Evolutionary conservation across 2,113 vertebrate genomes (phyloP).

Genomic region (Colossoma macropomum): DNA sequence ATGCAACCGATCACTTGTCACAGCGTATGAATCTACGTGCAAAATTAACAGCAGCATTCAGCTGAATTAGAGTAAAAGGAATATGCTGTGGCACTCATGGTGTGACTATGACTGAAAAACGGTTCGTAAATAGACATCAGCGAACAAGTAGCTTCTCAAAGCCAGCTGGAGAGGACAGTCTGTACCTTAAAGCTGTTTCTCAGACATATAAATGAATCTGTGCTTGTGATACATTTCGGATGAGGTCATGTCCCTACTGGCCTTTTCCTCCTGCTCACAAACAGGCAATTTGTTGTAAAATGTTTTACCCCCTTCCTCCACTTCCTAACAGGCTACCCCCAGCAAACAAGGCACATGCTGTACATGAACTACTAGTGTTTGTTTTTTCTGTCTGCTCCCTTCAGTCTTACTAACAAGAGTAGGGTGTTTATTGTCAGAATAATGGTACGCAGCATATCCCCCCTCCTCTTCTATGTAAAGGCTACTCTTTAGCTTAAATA

Average conservation of each 20-base stretch:
- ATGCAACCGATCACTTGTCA: conserved; percentile 46
- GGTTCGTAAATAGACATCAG: conserved; percentile 36
- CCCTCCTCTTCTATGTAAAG: no score
- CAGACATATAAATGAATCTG: conserved; percentile 28
- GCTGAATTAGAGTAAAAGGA: conserved; percentile 24
- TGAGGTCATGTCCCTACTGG: neutral
- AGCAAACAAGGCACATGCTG: conserved; percentile 9
- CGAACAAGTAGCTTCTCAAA: conserved; percentile 31
- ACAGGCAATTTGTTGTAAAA: neutral
- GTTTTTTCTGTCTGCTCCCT: no score
- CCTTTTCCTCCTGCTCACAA: neutral
- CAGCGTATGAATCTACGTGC: conserved; percentile 43
- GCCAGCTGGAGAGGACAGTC: conserved; percentile 28
- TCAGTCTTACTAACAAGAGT: no score
- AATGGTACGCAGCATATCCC: no score
- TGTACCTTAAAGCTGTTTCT: conserved; percentile 41
- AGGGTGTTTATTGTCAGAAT: no score
- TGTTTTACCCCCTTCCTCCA: neutral
- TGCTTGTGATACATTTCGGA: conserved; percentile 39
- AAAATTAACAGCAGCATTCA: conserved; percentile 43
- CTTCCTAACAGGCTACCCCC: no score
- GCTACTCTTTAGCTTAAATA: no score
- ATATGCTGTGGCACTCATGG: conserved; percentile 2
- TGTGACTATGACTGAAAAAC: conserved; percentile 34
- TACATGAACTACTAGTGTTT: no score